Evolutionary conservation across 2,888 invertebrate genomes (phyloP), one percentile per base, ranked within the genome.

Genomic region (Nemotelus pantherinus): DNA sequence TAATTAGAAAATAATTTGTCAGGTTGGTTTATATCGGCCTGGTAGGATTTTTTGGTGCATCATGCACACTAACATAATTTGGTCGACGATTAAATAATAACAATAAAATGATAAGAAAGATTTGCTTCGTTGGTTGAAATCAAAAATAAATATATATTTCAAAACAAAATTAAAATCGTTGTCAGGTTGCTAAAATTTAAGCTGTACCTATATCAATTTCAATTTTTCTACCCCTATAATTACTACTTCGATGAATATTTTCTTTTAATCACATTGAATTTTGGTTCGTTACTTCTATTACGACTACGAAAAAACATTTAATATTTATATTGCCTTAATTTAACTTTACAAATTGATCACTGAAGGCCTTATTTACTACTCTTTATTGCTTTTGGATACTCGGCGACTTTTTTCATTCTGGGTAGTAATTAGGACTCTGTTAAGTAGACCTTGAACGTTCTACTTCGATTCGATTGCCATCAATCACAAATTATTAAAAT

Each of bases 341-440:
- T 76, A 63, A 70, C 60, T 77, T 77, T 72, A 79, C 79, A 79
- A 79, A 80, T 80, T 80, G 78, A 80, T 80, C 80, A 78, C 78
- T 77, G 78, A 80, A 80, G 80, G 78, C 78, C 80, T 77, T 80
- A 82, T 71, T 68, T 76, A 80, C 82, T 87, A 87, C 86, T 84
- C 84, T 83, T 87, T 87, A 87, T 87, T 87, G 87, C 76, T 76
- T 76, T 76, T 76, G 65, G 64, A 76, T 76, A 65, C 76, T 65
- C 76, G 65, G 67, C 76, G 76, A 63, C 43, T 74, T 57, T 50
- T 60, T 44, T 74, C 9, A 41, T 70, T 60, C 74, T 74, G 74
- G 74, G 74, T 63, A 60, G 50, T 74, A 74, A 10, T 60, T 74
- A 63, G 74, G 74, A 63, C 74, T 74, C 44, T 74, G 74, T 60